phyloP scores from a whole-genome alignment of 2,113 vertebrate genomes.

The Ramphastos sulfuratus region DNA sequence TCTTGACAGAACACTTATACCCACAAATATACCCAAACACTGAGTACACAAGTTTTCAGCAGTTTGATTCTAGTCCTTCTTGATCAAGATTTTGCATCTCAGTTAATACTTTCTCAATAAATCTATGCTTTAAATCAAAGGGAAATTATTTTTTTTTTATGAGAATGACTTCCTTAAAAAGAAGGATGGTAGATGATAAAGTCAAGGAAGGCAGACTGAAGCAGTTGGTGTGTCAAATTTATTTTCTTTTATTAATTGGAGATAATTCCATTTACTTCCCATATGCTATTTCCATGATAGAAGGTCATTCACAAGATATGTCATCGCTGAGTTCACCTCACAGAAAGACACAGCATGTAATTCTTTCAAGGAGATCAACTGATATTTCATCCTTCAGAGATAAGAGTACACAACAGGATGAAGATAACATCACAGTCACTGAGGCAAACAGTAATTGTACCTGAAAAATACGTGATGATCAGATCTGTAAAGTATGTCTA shows the following conservation, averaged over 20 bases:
- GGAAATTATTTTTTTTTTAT: background rate
- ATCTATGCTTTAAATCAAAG: background rate
- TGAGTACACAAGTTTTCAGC: background rate
- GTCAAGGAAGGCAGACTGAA: background rate
- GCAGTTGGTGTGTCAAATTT: background rate
- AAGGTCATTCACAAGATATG: conserved; percentile 14
- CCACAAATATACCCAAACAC: background rate
- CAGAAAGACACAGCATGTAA: conserved; percentile 43
- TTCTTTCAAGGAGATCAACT: conserved; percentile 42
- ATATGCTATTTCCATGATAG: background rate
- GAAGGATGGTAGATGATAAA: background rate
- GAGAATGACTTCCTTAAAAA: background rate
- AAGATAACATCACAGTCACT: conserved; percentile 59
- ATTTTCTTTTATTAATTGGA: conserved; percentile 24
- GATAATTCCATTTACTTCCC: background rate
- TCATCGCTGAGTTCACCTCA: background rate
- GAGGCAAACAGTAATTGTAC: conserved; percentile 22
- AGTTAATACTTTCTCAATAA: background rate
- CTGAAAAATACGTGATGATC: conserved; percentile 52
- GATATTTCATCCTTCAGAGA: conserved; percentile 4
- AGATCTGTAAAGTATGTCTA: conserved; percentile 47
- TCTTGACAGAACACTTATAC: background rate
- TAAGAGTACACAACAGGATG: background rate
- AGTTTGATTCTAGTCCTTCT: background rate
- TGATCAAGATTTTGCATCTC: background rate